These are phyloP conservation scores for Rhinolophus ferrumequinum DNA, from an alignment of 2,113 vertebrate species.

Conservation along the genomic window DNA sequence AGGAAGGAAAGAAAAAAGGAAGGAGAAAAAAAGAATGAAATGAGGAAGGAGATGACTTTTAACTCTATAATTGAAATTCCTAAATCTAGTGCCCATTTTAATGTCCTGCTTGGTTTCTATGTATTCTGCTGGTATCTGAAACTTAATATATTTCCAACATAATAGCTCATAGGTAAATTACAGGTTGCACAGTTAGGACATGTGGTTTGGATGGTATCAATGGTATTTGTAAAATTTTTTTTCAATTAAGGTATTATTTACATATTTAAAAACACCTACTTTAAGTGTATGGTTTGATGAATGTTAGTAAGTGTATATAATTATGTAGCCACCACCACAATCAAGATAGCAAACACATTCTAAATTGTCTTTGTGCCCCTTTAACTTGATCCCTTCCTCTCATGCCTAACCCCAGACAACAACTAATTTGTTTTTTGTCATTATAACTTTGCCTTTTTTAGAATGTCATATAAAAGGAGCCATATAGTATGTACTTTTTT, in stretches of 20 bases:
- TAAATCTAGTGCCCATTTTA: conserved; percentile 28
- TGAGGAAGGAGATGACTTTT: neutral
- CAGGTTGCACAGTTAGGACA: neutral
- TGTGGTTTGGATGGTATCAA: neutral
- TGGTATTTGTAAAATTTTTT: neutral
- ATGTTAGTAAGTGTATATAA: neutral
- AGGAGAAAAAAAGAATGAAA: neutral
- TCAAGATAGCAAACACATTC: neutral
- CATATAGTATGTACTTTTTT: neutral
- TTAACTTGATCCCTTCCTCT: neutral
- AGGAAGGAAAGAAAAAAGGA: neutral
- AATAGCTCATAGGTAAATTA: neutral
- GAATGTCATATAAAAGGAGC: conserved; percentile 1
- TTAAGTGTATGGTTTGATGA: neutral
- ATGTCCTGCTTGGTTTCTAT: neutral
- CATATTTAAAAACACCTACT: neutral
- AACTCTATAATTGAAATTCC: neutral
- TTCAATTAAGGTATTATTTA: neutral
- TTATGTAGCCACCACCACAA: neutral
- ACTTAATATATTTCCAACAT: neutral
- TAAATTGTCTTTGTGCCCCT: neutral
- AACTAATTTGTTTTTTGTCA: neutral
- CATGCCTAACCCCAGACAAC: neutral
- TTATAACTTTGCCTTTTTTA: conserved; percentile 32
- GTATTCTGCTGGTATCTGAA: neutral